Conservation (phyloP, 2,888 invertebrate species). For the Athetis lepigone region DNA sequence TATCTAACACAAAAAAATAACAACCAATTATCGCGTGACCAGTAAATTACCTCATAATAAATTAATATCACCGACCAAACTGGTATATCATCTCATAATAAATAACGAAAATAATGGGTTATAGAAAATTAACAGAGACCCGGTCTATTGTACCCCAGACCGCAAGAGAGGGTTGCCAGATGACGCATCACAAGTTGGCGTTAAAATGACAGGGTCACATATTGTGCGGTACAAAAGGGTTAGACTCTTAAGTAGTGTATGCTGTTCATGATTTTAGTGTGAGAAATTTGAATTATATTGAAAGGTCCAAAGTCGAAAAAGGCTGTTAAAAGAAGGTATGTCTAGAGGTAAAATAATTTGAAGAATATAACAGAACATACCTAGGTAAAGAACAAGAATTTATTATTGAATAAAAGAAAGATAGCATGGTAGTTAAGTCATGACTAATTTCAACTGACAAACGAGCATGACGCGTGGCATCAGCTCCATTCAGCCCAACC, state of each 20-base stretch:
- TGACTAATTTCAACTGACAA: too few species aligned
- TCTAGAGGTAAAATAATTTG: too few species aligned
- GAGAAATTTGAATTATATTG: constrained; percentile 23
- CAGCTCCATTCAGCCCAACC: too few species aligned
- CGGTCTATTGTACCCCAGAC: constrained; percentile 51
- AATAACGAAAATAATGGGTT: constrained; percentile 42
- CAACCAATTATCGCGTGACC: constrained; percentile 37
- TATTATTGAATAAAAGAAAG: too few species aligned
- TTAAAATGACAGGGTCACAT: constrained; percentile 60
- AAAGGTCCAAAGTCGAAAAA: background rate
- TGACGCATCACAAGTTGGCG: constrained; percentile 67
- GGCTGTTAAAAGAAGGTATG: background rate
- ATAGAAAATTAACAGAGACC: constrained; percentile 52
- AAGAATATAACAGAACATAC: too few species aligned
- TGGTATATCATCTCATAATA: constrained; percentile 30
- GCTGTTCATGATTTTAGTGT: constrained; percentile 56
- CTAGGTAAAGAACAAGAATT: too few species aligned
- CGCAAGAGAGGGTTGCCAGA: constrained; percentile 60
- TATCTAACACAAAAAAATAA: constrained; percentile 10
- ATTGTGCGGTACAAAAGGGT: constrained; percentile 65
- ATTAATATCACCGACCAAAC: constrained; percentile 38
- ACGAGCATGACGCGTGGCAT: too few species aligned
- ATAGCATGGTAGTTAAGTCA: too few species aligned
- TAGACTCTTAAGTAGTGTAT: constrained; percentile 66
- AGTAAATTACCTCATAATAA: constrained; percentile 29